These are phyloP conservation scores for Thalassarche chlororhynchos DNA, from an alignment of 2,113 vertebrate genomes.

Conservation along the genomic window DNA sequence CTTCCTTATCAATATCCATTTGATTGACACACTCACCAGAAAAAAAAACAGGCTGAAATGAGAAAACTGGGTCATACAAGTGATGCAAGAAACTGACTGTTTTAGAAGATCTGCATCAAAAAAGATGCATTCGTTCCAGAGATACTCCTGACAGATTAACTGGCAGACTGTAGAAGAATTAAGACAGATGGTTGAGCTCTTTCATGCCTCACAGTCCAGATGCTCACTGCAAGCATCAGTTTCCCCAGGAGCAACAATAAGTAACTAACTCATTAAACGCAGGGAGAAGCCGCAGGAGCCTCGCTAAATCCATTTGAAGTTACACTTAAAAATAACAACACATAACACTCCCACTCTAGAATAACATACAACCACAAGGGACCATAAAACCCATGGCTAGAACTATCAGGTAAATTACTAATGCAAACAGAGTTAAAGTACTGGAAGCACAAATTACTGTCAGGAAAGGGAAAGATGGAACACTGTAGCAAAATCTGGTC, in stretches of 20 bases:
- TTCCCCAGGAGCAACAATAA: not conserved
- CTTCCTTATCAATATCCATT: not conserved
- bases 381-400: not conserved
- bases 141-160: not conserved
- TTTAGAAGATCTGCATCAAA: not conserved
- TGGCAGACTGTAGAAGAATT: not conserved
- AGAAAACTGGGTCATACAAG: not conserved
- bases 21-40: not conserved
- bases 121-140: not conserved
- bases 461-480: not conserved
- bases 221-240: constrained; percentile 7
- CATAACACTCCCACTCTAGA: not conserved
- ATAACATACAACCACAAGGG: not conserved
- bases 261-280: not conserved
- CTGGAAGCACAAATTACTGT: not conserved
- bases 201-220: not conserved
- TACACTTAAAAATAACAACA: not conserved
- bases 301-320: not conserved
- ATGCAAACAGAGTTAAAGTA: not conserved
- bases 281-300: not conserved
- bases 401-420: not conserved
- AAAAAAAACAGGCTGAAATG: not conserved
- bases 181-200: constrained; percentile 22
- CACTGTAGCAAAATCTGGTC: not conserved
- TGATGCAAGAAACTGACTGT: not conserved